Base-by-base conservation (phyloP, 2,797 vertebrate genomes). In the Cryptoprocta ferox region DNA sequence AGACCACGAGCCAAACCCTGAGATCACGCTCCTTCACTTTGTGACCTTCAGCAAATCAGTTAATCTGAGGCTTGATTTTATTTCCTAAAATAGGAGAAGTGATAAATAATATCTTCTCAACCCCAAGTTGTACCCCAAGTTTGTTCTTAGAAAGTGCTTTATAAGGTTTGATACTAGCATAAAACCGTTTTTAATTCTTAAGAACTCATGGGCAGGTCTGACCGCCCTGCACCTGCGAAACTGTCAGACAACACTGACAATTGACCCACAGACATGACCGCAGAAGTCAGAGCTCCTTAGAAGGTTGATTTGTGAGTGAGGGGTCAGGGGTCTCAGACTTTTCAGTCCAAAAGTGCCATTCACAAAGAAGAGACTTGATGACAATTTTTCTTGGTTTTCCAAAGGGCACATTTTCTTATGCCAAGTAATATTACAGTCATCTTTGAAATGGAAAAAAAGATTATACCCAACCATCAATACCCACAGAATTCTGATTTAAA, bases 141-240 rank as follows among this genome's bases (percentile, higher is more conserved):
- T 89, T 91, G 48, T 81, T 82, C 63, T 82, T 70, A 45, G 21
- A 24, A 91, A 80, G 2, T 65, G 42, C 45, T 24, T 68, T 81
- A 56, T 71, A 84, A 91, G 50, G 4, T 59, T 66, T 68, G 16
- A 92, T 30, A 75, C 35, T 66, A 50, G 70, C 16, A 76, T 71
- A 84, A 94, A 93, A 68, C 15, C 50, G 79, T 32, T 70, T 81
- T 59, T 48, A 89, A 63, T 85, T 93, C 68, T 94, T 90, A 89
- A 82, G 32, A 73, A 59, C 37, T 68, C 45, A 39, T 35, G 2
- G 39, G 32, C 18, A 83, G 42, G 13, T 10, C 8, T 19, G n/a
- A 59, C n/a, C 37, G 24, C 30, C 48, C 6, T 76, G 56, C 83
- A 80, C 13, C 30, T 53, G 2, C 88, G 35, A 84, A 28, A 48